These are phyloP conservation scores for Battus philenor DNA, from an alignment of 1,140 invertebrate species.

Conservation along the genomic window DNA sequence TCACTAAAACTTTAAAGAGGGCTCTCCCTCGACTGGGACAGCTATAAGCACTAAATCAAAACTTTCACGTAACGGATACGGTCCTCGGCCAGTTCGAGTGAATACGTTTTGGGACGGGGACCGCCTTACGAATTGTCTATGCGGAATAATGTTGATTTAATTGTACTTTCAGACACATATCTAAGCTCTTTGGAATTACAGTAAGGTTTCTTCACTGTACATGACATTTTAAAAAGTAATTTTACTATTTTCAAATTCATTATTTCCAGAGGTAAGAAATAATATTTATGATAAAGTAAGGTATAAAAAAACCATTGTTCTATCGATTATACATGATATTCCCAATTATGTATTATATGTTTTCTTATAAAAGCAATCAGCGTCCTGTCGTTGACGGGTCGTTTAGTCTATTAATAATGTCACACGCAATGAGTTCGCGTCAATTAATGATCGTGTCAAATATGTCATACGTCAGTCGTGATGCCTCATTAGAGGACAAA, in stretches of 20 bases:
- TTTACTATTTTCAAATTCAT: too few relatives aligned
- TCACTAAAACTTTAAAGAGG: conserved; percentile 67
- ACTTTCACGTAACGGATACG: conserved; percentile 55
- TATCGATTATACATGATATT: too few relatives aligned
- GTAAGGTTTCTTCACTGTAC: too few relatives aligned
- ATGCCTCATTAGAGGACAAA: conserved; percentile 4
- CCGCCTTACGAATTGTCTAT: conserved; percentile 32
- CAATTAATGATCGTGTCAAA: conserved; percentile 12
- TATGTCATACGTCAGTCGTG: conserved; percentile 5
- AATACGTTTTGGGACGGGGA: conserved; percentile 38
- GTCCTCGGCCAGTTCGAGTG: conserved; percentile 26
- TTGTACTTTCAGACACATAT: conserved; percentile 6
- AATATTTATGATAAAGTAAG: too few relatives aligned
- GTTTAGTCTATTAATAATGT: conserved; percentile 9
- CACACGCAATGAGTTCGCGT: conserved; percentile 14
- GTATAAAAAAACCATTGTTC: too few relatives aligned
- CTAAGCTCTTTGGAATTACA: too few relatives aligned
- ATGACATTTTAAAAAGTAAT: too few relatives aligned
- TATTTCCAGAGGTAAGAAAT: too few relatives aligned
- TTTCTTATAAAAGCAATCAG: conserved; percentile 9
- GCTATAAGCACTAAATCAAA: conserved; percentile 74
- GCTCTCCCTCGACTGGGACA: conserved; percentile 49
- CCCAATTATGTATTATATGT: too few relatives aligned
- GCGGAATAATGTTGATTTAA: conserved; percentile 3
- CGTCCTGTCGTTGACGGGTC: conserved; percentile 2